A percentile compares a stretch with the other conserved stretches of the same genome.
Evolutionary conservation across 2,888 invertebrate genomes (phyloP).

Genomic region (Drymonia ruficornis): DNA sequence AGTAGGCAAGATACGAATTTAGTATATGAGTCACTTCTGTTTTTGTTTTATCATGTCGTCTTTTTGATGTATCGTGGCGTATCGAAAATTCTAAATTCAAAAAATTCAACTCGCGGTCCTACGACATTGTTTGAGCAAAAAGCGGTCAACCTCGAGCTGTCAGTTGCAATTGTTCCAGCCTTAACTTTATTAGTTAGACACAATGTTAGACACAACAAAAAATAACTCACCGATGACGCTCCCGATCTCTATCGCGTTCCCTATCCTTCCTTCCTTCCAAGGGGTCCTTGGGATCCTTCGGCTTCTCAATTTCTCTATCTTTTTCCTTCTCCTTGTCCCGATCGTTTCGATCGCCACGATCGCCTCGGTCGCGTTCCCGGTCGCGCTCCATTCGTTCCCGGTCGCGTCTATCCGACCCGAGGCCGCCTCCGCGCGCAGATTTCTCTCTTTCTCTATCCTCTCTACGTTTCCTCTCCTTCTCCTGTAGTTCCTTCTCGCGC

Average conservation of each 20-base stretch:
- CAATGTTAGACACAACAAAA: too few relatives aligned
- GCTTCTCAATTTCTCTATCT: slow-evolving; percentile 29
- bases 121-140: too few relatives aligned
- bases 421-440: slow-evolving; percentile 60
- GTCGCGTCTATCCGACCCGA: slow-evolving; percentile 73
- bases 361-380: slow-evolving; percentile 63
- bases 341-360: slow-evolving; percentile 30
- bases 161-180: too few relatives aligned
- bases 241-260: slow-evolving; percentile 37
- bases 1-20: too few relatives aligned
- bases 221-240: slow-evolving; percentile 32
- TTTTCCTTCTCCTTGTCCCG: slow-evolving; percentile 41
- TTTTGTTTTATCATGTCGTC: too few relatives aligned
- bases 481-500: slow-evolving; percentile 86
- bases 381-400: slow-evolving; percentile 76
- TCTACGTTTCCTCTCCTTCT: slow-evolving; percentile 77
- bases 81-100: too few relatives aligned
- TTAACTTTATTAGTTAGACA: too few relatives aligned
- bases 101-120: too few relatives aligned
- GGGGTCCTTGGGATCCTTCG: slow-evolving; percentile 19
- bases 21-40: too few relatives aligned
- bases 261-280: slow-evolving; percentile 24
- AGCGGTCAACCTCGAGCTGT: too few relatives aligned
- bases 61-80: too few relatives aligned
- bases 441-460: slow-evolving; percentile 77